phyloP scores from a whole-genome alignment of 1,140 invertebrate genomes.

The Cotesia vestalis region DNA sequence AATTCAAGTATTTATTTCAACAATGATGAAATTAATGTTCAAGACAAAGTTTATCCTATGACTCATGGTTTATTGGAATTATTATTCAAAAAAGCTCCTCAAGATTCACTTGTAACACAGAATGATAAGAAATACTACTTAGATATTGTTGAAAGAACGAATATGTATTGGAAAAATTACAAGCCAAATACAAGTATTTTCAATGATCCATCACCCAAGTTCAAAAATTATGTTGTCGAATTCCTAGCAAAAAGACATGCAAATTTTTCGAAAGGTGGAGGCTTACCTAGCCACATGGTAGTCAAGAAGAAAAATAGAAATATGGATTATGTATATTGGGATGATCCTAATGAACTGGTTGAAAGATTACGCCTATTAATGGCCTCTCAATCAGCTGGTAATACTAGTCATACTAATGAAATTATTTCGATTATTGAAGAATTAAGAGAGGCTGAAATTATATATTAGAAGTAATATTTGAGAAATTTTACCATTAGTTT shows the following conservation, averaged over 20 bases:
- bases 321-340: slow-evolving; percentile 21
- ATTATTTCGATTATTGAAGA: slow-evolving; percentile 26
- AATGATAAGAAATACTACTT: slow-evolving; percentile 18
- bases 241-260: not conserved
- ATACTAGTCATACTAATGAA: slow-evolving; percentile 18
- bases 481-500: too few relatives aligned
- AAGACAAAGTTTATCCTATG: not conserved
- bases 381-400: slow-evolving; percentile 16
- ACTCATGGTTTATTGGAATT: not conserved
- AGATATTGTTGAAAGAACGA: slow-evolving; percentile 13
- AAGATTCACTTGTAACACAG: not conserved
- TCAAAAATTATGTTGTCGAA: not conserved
- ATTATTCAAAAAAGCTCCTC: slow-evolving; percentile 17
- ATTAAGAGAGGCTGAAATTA: slow-evolving; percentile 22
- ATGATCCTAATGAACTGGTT: slow-evolving; percentile 19
- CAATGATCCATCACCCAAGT: not conserved
- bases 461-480: too few relatives aligned
- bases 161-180: slow-evolving; percentile 25
- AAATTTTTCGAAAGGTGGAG: not conserved
- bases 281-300: not conserved
- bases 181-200: not conserved
- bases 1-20: slow-evolving; percentile 19
- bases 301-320: not conserved
- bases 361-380: slow-evolving; percentile 4
- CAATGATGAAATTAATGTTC: too few relatives aligned